phyloP scores from a whole-genome alignment of 2,888 invertebrate genomes.

The Polietes domitor region DNA sequence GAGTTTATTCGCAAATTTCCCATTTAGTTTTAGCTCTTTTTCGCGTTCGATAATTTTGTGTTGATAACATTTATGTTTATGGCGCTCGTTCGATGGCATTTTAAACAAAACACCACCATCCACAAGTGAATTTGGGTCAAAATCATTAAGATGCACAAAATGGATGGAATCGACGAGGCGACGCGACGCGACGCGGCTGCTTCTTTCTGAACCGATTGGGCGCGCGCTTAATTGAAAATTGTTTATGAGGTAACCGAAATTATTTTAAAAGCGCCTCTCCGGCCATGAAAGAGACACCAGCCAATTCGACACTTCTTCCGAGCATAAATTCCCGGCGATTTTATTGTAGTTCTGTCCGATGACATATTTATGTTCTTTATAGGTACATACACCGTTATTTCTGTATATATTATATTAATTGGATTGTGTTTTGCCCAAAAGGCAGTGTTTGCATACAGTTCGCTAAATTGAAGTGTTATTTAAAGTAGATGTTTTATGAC shows the following conservation, averaged over 20 bases:
- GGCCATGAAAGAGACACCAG: constrained; percentile 48
- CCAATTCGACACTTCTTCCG: constrained; percentile 49
- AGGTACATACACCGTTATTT: background rate
- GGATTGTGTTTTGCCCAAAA: background rate
- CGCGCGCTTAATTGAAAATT: constrained; percentile 57
- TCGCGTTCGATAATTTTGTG: constrained; percentile 56
- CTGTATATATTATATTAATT: background rate
- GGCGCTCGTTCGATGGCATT: constrained; percentile 51
- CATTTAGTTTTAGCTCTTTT: constrained; percentile 21
- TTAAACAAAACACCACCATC: background rate
- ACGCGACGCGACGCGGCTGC: background rate
- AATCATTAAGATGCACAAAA: constrained; percentile 47
- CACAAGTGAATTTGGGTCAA: constrained; percentile 62
- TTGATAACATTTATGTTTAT: constrained; percentile 63
- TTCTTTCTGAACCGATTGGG: background rate
- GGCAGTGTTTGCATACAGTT: background rate
- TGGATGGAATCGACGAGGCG: background rate
- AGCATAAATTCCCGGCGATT: constrained; percentile 34
- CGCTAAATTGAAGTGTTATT: background rate
- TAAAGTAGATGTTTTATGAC: background rate
- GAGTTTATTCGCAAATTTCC: constrained; percentile 19
- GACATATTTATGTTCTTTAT: constrained; percentile 14
- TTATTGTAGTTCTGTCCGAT: background rate
- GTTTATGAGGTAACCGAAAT: constrained; percentile 64
- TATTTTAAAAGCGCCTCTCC: constrained; percentile 59